Evolutionary conservation across 2,888 invertebrate species (phyloP), one percentile per base, ranked within the genome.

Genomic region (Idaea biselata): DNA sequence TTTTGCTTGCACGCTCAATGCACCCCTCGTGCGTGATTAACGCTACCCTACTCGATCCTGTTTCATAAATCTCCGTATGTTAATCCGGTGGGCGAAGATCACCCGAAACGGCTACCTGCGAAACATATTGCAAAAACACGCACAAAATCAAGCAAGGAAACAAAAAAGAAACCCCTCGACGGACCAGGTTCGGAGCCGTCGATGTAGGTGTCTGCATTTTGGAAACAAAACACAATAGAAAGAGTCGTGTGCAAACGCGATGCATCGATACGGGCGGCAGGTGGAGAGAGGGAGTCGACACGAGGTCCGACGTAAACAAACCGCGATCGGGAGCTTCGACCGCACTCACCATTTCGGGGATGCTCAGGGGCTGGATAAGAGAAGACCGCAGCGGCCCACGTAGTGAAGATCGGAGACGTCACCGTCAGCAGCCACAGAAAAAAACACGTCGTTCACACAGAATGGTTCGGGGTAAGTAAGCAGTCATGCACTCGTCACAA

Each of bases 151-250:
- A 86, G 80, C 78, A 86, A 81, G 85, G 83, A 77, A 84, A 86
- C 84, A 90, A 91, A 91, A 91, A 90, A 83, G 79, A 80, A 78
- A 86, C 84, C 83, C 83, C 83, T 82, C 83, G 84, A 77, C 80
- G 86, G 86, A 82, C 83, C 86, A 79, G 87, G 83, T 81, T 78
- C 79, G 80, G 80, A 79, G 78, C 76, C 83, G 85, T 82, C 89
- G 86, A 83, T 79, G 86, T 88, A 86, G 88, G 88, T 91, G 87
- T 87, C 90, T 91, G 86, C 87, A 90, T 91, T 91, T 89, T 70
- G 89, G 91, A 89, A 91, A 92, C 91, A 92, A 92, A 91, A 92
- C 91, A 90, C 85, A 91, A 91, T 90, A 90, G 88, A 90, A 88
- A 87, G 84, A 87, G 83, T 83, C 87, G 86, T 86, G 89, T 83